Percentiles rank a stretch among this genome's conserved stretches.
Evolutionary conservation across 2,113 vertebrate species (phyloP).

Genomic region (Cromileptes altivelis): DNA sequence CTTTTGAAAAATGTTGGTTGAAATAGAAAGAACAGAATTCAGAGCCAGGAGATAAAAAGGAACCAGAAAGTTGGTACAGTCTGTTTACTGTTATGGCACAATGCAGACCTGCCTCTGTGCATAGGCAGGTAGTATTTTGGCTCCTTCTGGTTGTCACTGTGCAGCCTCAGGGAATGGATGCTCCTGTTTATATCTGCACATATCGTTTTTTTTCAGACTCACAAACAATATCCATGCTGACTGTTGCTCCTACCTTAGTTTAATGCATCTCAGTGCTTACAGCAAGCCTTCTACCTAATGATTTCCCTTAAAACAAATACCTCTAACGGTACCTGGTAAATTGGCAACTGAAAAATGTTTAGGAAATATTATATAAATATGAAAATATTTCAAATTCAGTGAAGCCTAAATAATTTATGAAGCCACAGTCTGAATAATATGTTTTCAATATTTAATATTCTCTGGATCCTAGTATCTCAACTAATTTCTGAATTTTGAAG

Average conservation of each 20-base stretch:
- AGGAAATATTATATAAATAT: not conserved
- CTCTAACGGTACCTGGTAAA: too few species aligned
- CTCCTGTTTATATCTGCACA: not conserved
- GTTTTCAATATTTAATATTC: not conserved
- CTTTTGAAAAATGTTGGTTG: not conserved
- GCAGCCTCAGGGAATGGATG: slow-evolving; percentile 3
- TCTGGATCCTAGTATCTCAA: not conserved
- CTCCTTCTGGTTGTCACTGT: not conserved
- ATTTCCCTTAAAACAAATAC: not conserved
- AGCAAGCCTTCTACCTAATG: not conserved
- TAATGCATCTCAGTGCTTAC: not conserved
- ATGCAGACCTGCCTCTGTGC: not conserved
- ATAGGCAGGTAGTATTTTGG: not conserved
- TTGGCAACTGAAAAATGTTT: not conserved
- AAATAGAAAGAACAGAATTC: not conserved
- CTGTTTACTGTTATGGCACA: not conserved
- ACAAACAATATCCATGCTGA: not conserved
- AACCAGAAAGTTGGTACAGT: not conserved
- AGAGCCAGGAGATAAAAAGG: not conserved
- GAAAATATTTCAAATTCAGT: not conserved
- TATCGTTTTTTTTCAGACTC: slow-evolving; percentile 11
- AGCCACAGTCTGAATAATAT: not conserved
- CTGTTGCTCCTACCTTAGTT: not conserved
- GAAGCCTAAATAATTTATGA: not conserved
- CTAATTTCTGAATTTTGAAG: not conserved